Percentiles rank a stretch among this genome's conserved stretches.
phyloP scores from a whole-genome alignment of 2,888 invertebrate species.

The Tenthredo distinguenda region DNA sequence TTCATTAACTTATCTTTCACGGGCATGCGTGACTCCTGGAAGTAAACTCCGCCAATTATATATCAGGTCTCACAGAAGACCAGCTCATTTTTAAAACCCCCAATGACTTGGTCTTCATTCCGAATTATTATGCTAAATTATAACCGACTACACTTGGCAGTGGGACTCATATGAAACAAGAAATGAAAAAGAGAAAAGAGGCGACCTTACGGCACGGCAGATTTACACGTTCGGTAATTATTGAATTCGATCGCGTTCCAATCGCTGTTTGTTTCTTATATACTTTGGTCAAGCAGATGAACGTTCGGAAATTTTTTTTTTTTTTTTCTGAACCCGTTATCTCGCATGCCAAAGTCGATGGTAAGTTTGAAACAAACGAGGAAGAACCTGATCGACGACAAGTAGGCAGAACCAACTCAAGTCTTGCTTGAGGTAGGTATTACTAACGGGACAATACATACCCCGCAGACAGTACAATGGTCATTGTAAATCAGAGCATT shows the following conservation, averaged over 20 bases:
- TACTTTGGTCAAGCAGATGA: not conserved
- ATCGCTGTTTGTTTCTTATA: not conserved
- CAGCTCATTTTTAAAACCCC: conserved; percentile 58
- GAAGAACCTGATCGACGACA: conserved; percentile 13
- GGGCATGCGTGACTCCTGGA: conserved; percentile 72
- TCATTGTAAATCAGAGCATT: conserved; percentile 76
- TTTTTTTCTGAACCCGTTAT: not conserved
- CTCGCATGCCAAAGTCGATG: not conserved
- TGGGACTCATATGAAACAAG: not conserved
- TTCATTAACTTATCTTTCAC: conserved; percentile 75
- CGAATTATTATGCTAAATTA: conserved; percentile 14
- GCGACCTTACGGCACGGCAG: not conserved
- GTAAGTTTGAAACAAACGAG: conserved; percentile 1
- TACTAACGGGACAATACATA: conserved; percentile 71
- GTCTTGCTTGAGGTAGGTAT: conserved; percentile 3
- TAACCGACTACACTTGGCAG: not conserved
- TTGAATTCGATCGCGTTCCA: not conserved
- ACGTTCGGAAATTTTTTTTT: not conserved
- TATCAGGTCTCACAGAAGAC: conserved; percentile 51
- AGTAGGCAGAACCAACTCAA: conserved; percentile 13
- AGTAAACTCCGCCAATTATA: conserved; percentile 64
- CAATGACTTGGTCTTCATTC: conserved; percentile 27
- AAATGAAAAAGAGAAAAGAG: not conserved
- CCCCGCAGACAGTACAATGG: conserved; percentile 72
- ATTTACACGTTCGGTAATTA: conserved; percentile 1